A percentile compares a stretch with the other conserved stretches of the same genome.
Conservation (phyloP, 2,888 invertebrate species). For the Acrobasis suavella region DNA sequence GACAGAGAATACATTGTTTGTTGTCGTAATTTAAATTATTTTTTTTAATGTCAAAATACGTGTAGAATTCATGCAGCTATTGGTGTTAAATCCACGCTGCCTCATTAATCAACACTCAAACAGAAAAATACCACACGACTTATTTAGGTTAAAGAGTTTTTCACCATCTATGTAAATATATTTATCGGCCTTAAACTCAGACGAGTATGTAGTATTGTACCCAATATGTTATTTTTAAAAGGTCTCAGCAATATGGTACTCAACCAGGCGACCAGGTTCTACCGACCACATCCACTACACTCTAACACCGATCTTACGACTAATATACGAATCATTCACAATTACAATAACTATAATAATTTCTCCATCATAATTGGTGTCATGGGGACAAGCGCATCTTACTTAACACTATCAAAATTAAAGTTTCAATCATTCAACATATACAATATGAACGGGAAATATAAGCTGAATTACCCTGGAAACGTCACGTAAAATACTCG, state of each 20-base stretch:
- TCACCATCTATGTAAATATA: too few relatives aligned
- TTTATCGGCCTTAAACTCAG: not conserved
- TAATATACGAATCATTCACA: slow-evolving; percentile 50
- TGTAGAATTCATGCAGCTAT: too few relatives aligned
- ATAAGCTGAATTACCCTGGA: slow-evolving; percentile 56
- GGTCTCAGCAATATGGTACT: slow-evolving; percentile 25
- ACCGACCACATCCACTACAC: slow-evolving; percentile 75
- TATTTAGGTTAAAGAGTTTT: too few relatives aligned
- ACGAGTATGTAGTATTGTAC: not conserved
- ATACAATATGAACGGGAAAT: slow-evolving; percentile 29
- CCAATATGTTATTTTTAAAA: slow-evolving; percentile 31
- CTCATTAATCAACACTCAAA: too few relatives aligned
- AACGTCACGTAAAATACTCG: slow-evolving; percentile 61
- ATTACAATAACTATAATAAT: slow-evolving; percentile 45
- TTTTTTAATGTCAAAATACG: too few relatives aligned
- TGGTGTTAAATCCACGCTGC: too few relatives aligned
- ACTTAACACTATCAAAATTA: slow-evolving; percentile 34
- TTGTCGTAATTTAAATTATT: too few relatives aligned
- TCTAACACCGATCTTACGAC: slow-evolving; percentile 68
- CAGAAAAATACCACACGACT: too few relatives aligned
- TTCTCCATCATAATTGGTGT: slow-evolving; percentile 63
- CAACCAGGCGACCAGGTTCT: slow-evolving; percentile 49
- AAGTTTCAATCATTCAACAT: not conserved
- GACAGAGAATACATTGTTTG: too few relatives aligned
- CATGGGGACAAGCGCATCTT: slow-evolving; percentile 52